Conservation (phyloP, 2,888 invertebrate species). For the Lochmaea crataegi region DNA sequence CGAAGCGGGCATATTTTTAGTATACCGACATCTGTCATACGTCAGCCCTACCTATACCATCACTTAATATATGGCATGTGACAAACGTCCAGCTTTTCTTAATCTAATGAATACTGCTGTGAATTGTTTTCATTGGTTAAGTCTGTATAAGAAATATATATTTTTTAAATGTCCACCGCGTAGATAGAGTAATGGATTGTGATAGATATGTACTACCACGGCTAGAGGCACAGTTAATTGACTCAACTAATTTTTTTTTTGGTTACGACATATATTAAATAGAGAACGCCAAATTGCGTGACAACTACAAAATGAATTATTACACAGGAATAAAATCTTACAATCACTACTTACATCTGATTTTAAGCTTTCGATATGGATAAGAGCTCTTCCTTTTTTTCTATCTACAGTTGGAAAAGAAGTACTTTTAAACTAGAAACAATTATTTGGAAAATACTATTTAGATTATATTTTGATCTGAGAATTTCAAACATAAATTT, state of each 20-base stretch:
- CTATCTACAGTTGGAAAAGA: conserved; percentile 12
- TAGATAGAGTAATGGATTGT: conserved; percentile 49
- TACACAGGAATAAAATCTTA: conserved; percentile 57
- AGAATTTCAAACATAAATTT: no score
- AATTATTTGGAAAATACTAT: no score
- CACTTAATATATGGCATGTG: no score
- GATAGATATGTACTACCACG: conserved; percentile 64
- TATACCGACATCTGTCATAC: no score
- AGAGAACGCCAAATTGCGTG: conserved; percentile 59
- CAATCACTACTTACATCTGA: conserved; percentile 27
- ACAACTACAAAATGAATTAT: conserved; percentile 63
- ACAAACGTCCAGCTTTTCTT: no score
- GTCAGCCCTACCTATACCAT: no score
- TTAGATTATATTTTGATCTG: no score
- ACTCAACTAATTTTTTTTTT: conserved; percentile 69
- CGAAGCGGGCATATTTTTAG: no score
- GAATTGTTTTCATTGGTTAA: background rate
- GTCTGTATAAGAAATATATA: background rate
- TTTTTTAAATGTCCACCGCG: conserved; percentile 9
- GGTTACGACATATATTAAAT: conserved; percentile 64
- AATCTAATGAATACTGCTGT: background rate
- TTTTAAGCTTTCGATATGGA: conserved; percentile 29
- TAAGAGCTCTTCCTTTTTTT: conserved; percentile 17
- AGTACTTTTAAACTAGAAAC: conserved; percentile 10
- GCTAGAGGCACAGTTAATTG: conserved; percentile 74